Conservation (phyloP, 2,113 vertebrate genomes). For the Leucopsar rothschildi region DNA sequence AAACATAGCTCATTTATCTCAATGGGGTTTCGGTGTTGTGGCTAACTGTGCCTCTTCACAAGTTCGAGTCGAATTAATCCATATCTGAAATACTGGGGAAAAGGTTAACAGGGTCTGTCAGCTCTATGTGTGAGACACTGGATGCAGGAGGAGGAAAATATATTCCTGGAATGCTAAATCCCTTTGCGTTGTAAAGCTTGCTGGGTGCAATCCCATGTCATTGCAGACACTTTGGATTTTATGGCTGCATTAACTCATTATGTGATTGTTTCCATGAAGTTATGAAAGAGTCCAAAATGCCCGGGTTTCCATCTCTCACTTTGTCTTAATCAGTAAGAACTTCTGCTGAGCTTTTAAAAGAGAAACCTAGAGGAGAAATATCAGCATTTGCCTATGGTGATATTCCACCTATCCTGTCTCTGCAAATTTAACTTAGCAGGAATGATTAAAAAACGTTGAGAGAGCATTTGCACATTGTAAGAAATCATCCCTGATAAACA, state of each 20-base stretch:
- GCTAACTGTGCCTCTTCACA: background rate
- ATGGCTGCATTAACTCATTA: background rate
- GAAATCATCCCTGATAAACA: background rate
- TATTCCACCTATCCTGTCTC: background rate
- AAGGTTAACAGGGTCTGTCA: background rate
- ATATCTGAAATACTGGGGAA: background rate
- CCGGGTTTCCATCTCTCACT: background rate
- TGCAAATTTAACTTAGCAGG: background rate
- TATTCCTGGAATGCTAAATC: background rate
- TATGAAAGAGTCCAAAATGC: background rate
- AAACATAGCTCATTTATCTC: background rate
- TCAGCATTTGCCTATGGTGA: background rate
- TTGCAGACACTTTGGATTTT: background rate
- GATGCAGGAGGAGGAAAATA: accelerated
- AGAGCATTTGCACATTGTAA: background rate
- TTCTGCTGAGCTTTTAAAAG: background rate
- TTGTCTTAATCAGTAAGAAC: background rate
- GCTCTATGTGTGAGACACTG: background rate
- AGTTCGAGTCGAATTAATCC: background rate
- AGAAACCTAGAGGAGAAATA: background rate
- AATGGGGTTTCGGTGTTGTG: background rate
- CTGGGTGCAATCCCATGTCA: background rate
- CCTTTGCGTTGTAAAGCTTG: background rate
- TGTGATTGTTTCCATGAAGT: background rate
- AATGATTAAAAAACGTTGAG: background rate